Base-by-base conservation (phyloP, 1,140 invertebrate species). In the Ceratoteleas bidentatus region DNA sequence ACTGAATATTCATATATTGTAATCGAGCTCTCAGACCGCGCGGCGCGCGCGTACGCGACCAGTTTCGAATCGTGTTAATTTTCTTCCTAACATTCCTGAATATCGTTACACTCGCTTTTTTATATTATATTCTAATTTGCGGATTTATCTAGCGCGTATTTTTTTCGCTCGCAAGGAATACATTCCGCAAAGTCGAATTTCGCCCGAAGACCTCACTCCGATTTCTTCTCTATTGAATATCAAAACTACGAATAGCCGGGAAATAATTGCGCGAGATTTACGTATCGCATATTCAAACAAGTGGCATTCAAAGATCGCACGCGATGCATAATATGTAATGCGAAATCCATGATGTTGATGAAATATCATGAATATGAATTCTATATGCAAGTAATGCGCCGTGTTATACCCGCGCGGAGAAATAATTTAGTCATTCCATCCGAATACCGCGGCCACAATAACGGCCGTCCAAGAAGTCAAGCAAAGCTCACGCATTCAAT, bases 1-100 rank as follows among this genome's bases (percentile, higher is more conserved):
- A 66, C 81, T 91, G 90, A 91, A 91, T 91, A 91, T 91, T 91
- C 89, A 91, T 91, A 85, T 90, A 91, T 91, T 91, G 87, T 90
- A 91, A 91, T 91, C 85, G 88, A 90, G 84, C 85, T 84, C 85
- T 85, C 74, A 84, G 84, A 85, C 80, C 72, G 69, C 81, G 82
- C 60, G 78, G 69, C 74, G 68, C 66, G 65, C 60, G 75, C 43
- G 57, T 72, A 76, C 76, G 60, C 77, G 77, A 79, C 73, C 73
- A 77, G 70, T 81, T 76, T 74, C 72, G 68, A 73, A 69, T 77
- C 73, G 65, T 61, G 72, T 73, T 76, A 70, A 78, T 78, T 78
- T 70, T 77, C 65, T 68, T 62, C 43, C 65, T 60, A 78, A 70
- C 56, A 56, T 62, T 54, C 38, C 16, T 56, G 73, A 68, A 76